Evolutionary conservation across 1,140 invertebrate species (phyloP).

Genomic region (Lanistes nyassanus): DNA sequence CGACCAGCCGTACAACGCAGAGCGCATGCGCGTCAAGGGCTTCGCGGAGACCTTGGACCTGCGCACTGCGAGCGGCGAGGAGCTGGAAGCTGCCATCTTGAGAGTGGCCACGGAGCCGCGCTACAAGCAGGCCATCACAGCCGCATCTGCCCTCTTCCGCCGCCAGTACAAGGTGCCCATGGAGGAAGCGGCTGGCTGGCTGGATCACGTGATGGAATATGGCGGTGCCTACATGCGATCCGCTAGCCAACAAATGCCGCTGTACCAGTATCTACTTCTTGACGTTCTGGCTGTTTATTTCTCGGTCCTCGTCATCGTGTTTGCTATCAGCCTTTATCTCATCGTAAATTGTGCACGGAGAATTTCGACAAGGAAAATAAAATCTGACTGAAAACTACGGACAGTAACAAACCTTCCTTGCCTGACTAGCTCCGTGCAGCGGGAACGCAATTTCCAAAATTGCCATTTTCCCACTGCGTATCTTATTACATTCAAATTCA

Average conservation of each 20-base stretch:
- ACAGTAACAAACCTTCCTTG: no score
- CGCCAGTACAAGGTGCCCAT: constrained; percentile 20
- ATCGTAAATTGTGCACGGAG: no score
- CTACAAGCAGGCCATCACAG: constrained; percentile 36
- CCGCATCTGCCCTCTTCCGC: constrained; percentile 33
- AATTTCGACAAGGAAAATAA: no score
- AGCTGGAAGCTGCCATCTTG: constrained; percentile 43
- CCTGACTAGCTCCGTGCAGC: no score
- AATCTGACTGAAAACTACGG: no score
- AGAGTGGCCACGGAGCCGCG: constrained; percentile 23
- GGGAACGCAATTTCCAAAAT: no score
- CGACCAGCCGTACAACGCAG: constrained; percentile 72
- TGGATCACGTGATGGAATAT: constrained; percentile 47
- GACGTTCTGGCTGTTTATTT: constrained; percentile 29
- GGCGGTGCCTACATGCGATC: constrained; percentile 44
- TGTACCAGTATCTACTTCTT: constrained; percentile 42
- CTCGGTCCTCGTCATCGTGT: no score
- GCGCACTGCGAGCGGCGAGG: constrained; percentile 45
- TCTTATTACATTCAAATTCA: no score
- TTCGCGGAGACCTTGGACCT: constrained; percentile 58
- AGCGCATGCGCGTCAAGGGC: constrained; percentile 54
- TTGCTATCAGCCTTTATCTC: no score
- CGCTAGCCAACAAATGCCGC: constrained; percentile 31
- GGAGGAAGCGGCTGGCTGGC: constrained; percentile 35
- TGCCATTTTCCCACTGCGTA: no score